These are phyloP conservation scores for Apamea crenata DNA, from an alignment of 2,888 invertebrate genomes.

Conservation along the genomic window DNA sequence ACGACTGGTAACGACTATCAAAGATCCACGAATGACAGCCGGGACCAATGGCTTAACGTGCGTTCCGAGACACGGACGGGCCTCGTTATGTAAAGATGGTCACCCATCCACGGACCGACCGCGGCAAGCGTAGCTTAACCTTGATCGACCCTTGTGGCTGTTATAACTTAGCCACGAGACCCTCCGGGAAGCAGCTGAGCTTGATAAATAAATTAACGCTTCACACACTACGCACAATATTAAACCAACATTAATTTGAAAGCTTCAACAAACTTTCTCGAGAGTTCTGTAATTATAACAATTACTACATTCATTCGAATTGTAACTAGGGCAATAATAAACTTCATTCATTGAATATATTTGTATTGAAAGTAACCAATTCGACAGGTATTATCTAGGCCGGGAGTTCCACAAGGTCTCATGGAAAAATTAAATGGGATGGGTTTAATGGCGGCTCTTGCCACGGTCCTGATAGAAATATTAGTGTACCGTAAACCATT, in stretches of 20 bases:
- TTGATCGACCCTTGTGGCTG: too few relatives aligned
- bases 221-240: background rate
- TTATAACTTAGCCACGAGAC: too few relatives aligned
- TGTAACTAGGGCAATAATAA: conserved; percentile 18
- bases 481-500: background rate
- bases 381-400: conserved; percentile 2
- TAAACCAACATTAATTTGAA: background rate
- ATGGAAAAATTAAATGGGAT: conserved; percentile 1
- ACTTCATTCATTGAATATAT: conserved; percentile 19
- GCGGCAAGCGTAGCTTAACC: too few relatives aligned
- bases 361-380: conserved; percentile 13
- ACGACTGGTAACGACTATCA: too few relatives aligned
- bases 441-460: conserved; percentile 8
- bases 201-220: background rate
- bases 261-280: background rate
- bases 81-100: too few relatives aligned
- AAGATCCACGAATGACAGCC: too few relatives aligned
- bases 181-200: too few relatives aligned
- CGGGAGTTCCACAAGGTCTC: background rate
- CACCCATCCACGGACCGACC: too few relatives aligned
- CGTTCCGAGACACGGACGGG: too few relatives aligned
- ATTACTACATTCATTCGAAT: conserved; percentile 10
- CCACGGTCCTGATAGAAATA: background rate
- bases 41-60: too few relatives aligned
- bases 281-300: conserved; percentile 22